Conservation (phyloP, 2,888 invertebrate species). For the Toxonevra muliebris region DNA sequence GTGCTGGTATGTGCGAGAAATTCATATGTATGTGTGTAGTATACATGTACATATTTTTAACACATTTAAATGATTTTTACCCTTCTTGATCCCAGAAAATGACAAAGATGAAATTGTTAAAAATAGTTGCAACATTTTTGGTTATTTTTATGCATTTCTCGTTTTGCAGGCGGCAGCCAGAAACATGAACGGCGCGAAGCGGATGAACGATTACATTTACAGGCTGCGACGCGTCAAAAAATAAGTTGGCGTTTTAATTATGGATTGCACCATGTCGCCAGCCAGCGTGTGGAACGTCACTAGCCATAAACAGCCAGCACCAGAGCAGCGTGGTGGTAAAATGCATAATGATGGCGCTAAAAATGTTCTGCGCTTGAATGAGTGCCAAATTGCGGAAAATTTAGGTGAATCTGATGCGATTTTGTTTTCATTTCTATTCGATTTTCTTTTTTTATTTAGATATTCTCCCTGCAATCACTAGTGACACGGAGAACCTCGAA, state of each 20-base stretch:
- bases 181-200: background rate
- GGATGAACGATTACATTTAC: background rate
- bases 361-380: conserved; percentile 36
- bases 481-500: no score
- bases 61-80: background rate
- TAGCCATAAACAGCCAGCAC: background rate
- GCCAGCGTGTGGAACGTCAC: conserved; percentile 19
- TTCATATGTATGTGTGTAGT: no score
- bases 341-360: background rate
- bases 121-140: no score
- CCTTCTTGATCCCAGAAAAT: background rate
- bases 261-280: conserved; percentile 37
- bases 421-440: background rate
- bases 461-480: background rate
- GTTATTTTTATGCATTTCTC: no score
- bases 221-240: conserved; percentile 15
- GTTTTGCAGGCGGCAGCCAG: no score
- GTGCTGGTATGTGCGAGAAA: no score
- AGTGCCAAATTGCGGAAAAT: conserved; percentile 38
- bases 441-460: conserved; percentile 5
- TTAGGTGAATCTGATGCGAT: conserved; percentile 30
- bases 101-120: background rate
- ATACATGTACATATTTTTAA: no score
- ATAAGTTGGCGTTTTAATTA: conserved; percentile 39
- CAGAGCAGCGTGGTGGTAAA: background rate